Evolutionary conservation across 2,113 vertebrate species (phyloP).

Genomic region (Leptodactylus fuscus): DNA sequence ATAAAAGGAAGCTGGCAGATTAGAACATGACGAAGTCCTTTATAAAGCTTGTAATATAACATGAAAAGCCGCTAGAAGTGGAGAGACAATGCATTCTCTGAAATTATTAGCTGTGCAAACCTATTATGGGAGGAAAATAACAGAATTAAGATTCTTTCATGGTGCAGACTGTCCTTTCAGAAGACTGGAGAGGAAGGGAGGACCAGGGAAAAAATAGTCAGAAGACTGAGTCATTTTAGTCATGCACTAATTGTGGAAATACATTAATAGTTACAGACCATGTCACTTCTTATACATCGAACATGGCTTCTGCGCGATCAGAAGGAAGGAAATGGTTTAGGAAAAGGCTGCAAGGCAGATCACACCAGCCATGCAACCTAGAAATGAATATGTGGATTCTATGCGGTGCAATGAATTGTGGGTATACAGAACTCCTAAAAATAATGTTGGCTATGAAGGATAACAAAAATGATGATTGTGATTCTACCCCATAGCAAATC

Average conservation of each 20-base stretch:
- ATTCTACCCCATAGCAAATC: too few relatives aligned
- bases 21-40: slow-evolving; percentile 34
- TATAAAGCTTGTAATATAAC: slow-evolving; percentile 42
- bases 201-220: background rate
- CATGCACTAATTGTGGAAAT: slow-evolving; percentile 37
- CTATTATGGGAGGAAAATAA: slow-evolving; percentile 28
- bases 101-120: slow-evolving; percentile 32
- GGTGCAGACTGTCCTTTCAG: slow-evolving; percentile 1
- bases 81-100: slow-evolving; percentile 14
- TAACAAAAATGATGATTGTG: too few relatives aligned
- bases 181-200: background rate
- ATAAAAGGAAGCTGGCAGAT: slow-evolving; percentile 8
- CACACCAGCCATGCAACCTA: background rate
- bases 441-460: too few relatives aligned
- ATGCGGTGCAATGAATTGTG: background rate
- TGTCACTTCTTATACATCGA: slow-evolving; percentile 38
- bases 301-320: slow-evolving; percentile 16
- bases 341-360: background rate
- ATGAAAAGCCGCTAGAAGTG: background rate
- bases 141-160: slow-evolving; percentile 16
- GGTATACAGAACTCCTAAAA: background rate
- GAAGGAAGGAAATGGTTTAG: slow-evolving; percentile 27
- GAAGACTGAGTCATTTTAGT: slow-evolving; percentile 27
- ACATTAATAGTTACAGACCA: slow-evolving; percentile 44
- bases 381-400: background rate